These are phyloP conservation scores for Sporophila hypoxantha DNA, from an alignment of 2,113 vertebrate genomes.

Conservation along the genomic window DNA sequence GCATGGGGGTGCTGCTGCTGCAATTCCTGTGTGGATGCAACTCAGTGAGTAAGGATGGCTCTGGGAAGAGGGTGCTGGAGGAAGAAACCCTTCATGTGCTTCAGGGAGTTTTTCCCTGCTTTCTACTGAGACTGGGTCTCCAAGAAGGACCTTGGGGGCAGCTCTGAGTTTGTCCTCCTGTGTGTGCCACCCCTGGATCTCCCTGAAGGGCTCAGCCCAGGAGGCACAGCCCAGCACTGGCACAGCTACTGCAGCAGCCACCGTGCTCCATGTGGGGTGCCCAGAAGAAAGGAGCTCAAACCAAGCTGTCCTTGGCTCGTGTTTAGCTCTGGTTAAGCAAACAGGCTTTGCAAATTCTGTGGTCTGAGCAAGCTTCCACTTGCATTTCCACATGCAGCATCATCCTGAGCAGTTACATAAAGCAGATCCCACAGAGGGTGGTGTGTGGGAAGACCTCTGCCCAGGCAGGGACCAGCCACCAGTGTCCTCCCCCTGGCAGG, in stretches of 20 bases:
- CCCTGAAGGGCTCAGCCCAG: not conserved
- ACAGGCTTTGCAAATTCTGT: conserved; percentile 12
- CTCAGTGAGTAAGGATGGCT: accelerated
- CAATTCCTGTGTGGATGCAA: not conserved
- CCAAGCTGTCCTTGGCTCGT: not conserved
- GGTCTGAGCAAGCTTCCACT: conserved; percentile 28
- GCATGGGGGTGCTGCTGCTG: not conserved
- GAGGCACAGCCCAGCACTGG: not conserved
- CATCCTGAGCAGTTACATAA: not conserved
- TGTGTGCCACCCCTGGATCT: not conserved
- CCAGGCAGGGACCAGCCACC: not conserved
- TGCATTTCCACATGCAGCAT: not conserved
- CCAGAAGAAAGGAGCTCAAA: not conserved
- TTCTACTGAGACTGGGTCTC: not conserved
- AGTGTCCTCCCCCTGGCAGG: not conserved
- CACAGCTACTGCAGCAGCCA: not conserved
- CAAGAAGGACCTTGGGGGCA: not conserved
- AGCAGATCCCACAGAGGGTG: not conserved
- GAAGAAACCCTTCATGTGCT: not conserved
- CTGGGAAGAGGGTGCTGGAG: not conserved
- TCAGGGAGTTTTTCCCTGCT: not conserved
- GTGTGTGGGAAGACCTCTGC: not conserved
- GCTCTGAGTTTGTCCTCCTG: not conserved
- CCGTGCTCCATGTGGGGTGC: not conserved
- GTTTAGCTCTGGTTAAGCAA: not conserved